Conservation (phyloP, 2,113 vertebrate species). For the Calyptomena viridis region DNA sequence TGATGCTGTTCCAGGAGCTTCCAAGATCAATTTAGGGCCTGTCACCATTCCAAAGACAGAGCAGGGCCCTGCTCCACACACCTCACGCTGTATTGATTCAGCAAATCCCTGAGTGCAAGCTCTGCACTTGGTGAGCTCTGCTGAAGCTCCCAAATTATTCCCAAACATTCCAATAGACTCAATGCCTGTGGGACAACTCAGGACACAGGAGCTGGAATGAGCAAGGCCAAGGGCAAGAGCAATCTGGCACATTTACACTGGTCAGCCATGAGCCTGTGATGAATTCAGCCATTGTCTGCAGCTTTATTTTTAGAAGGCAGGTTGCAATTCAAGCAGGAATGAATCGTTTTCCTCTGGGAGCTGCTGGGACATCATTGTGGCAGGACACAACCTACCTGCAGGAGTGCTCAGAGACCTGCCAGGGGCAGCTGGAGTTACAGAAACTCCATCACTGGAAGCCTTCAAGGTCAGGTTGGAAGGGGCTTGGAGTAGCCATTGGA, state of each 20-base stretch:
- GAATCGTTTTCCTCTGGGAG: not conserved
- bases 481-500: not conserved
- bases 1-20: not conserved
- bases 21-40: not conserved
- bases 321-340: not conserved
- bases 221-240: not conserved
- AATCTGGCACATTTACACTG: not conserved
- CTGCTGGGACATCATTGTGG: not conserved
- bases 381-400: not conserved
- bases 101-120: not conserved
- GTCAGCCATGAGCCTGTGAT: not conserved
- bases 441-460: not conserved
- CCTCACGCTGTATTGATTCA: not conserved
- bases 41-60: not conserved
- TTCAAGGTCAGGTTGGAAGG: not conserved
- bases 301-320: not conserved
- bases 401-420: not conserved
- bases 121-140: not conserved
- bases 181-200: fast-evolving
- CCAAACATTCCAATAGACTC: fast-evolving
- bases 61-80: not conserved
- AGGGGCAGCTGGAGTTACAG: not conserved
- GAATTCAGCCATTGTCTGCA: not conserved
- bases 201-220: not conserved
- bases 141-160: not conserved